phyloP scores from a whole-genome alignment of 2,797 vertebrate species.

The Acanthurus lineatus region DNA sequence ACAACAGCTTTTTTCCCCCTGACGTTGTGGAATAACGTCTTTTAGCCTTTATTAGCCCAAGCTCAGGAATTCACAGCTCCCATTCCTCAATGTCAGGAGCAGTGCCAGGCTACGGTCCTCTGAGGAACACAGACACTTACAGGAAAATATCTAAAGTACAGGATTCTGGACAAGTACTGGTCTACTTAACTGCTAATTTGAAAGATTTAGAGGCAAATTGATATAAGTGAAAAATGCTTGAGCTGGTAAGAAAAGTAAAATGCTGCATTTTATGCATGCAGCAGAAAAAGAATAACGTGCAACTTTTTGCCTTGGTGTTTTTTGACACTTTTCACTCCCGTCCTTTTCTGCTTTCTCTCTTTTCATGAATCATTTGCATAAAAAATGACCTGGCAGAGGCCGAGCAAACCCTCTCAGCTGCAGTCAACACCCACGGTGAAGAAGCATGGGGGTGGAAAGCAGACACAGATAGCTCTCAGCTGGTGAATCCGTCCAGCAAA shows the following conservation, averaged over 20 bases:
- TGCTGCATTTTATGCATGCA: no score
- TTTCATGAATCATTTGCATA: conserved; percentile 8
- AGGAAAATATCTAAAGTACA: conserved; percentile 4
- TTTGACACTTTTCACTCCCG: background rate
- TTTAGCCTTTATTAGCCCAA: conserved; percentile 27
- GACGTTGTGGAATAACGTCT: conserved; percentile 38
- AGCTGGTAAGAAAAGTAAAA: no score
- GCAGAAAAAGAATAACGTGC: background rate
- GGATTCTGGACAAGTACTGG: background rate
- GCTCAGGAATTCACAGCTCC: conserved; percentile 37
- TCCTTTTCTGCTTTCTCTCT: conserved; percentile 15
- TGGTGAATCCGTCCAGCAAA: conserved; percentile 51
- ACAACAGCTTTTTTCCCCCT: conserved; percentile 33
- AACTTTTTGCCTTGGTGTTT: background rate
- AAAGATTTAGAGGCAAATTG: background rate
- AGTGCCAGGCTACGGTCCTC: conserved; percentile 14
- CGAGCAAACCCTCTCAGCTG: conserved; percentile 57
- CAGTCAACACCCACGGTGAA: conserved; percentile 58
- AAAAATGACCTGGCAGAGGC: conserved; percentile 57
- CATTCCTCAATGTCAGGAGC: conserved; percentile 40
- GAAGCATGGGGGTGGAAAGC: conserved; percentile 68
- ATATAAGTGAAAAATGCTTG: background rate
- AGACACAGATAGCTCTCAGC: conserved; percentile 72
- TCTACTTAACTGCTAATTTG: background rate
- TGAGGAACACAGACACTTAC: conserved; percentile 20